Base-by-base conservation (phyloP, 2,113 vertebrate species). In the Addax nasomaculatus region DNA sequence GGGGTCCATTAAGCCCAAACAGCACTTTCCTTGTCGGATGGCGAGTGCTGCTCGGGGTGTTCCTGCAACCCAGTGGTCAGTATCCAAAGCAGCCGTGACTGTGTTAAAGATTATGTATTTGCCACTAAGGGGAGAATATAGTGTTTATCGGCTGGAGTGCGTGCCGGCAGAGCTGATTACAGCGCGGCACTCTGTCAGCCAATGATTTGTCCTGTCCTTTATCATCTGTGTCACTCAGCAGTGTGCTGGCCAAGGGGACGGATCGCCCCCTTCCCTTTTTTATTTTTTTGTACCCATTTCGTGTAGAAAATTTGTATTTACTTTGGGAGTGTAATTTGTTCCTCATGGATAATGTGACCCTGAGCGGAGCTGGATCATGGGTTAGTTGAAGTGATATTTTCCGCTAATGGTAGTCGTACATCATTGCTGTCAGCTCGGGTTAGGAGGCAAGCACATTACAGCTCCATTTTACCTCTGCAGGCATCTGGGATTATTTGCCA, bases 301-400 rank as follows among this genome's bases (percentile, higher is more conserved):
- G 97, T 99, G 99, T 99, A 99, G 99, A 99, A 99, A 99, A 99
- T 99, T 99, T 99, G 99, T 99, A 99, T 99, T 99, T 99, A 99
- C 99, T 99, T 99, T 99, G 99, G 99, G 99, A 99, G 99, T 99
- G 99, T 99, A 99, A 99, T 99, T 99, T 99, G 99, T 99, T 99
- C 99, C 99, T 99, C 99, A 99, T 99, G 99, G 99, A 99, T 99
- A 99, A 99, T 99, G 99, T 99, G 99, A 99, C 99, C 99, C 99
- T 99, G 99, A 99, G 99, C 99, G 99, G 99, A 99, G 99, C 99
- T 99, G 99, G 99, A 99, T 99, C 99, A 99, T 99, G 99, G 99
- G 99, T 99, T 99, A 99, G 99, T 99, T 99, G 99, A 99, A 99
- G 99, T 99, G 99, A 99, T 99, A 99, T 99, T 99, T 99, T 99